Percentiles rank a stretch among this genome's conserved stretches.
Evolutionary conservation across 2,888 invertebrate species (phyloP).

Genomic region (Lacanobia wlatinum): DNA sequence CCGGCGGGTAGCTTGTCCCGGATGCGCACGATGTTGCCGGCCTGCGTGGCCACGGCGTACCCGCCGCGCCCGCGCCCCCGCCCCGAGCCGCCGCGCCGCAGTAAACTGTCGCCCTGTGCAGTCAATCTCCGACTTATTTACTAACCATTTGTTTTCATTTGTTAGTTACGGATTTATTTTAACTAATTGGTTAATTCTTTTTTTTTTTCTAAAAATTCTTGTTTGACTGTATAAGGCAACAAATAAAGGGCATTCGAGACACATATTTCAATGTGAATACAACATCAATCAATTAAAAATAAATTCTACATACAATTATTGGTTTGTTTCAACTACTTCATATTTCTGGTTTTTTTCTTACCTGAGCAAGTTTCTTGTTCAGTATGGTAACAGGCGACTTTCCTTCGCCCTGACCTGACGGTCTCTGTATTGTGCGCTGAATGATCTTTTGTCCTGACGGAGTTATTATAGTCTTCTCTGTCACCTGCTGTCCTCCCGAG

Average conservation of each 20-base stretch:
- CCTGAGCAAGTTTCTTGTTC: slow-evolving; percentile 86
- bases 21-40: slow-evolving; percentile 83
- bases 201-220: neutral
- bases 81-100: slow-evolving; percentile 80
- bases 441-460: slow-evolving; percentile 90
- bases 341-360: slow-evolving; percentile 51
- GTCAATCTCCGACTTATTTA: slow-evolving; percentile 28
- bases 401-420: slow-evolving; percentile 72
- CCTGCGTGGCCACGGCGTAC: slow-evolving; percentile 78
- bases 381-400: slow-evolving; percentile 86
- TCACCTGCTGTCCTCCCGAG: slow-evolving; percentile 84
- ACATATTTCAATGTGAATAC: slow-evolving; percentile 15
- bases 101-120: slow-evolving; percentile 84
- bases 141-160: slow-evolving; percentile 9
- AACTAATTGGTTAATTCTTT: neutral
- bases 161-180: slow-evolving; percentile 34
- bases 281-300: slow-evolving; percentile 11
- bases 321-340: slow-evolving; percentile 7
- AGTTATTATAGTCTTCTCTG: slow-evolving; percentile 89
- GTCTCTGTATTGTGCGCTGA: slow-evolving; percentile 87
- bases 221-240: slow-evolving; percentile 52
- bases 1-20: slow-evolving; percentile 74
- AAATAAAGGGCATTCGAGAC: slow-evolving; percentile 40
- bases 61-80: slow-evolving; percentile 83
- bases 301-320: slow-evolving; percentile 18